Evolutionary conservation across 2,113 vertebrate species (phyloP).

Genomic region (Myotis yumanensis): DNA sequence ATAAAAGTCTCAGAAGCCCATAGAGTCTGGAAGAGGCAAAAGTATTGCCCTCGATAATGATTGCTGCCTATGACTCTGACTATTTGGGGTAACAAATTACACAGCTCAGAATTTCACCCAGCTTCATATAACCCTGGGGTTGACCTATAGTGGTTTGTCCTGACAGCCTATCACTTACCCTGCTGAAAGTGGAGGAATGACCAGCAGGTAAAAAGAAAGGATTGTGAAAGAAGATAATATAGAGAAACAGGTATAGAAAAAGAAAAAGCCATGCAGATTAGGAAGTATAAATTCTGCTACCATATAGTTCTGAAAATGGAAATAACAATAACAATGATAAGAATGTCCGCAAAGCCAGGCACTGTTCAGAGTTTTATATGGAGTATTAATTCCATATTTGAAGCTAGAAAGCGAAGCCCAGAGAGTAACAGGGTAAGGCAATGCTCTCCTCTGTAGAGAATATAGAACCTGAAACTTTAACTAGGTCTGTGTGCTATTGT

Average conservation of each 20-base stretch:
- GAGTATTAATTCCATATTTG: not conserved
- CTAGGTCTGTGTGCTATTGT: not conserved
- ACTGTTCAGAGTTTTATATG: not conserved
- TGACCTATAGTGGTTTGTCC: not conserved
- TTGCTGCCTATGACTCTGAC: not conserved
- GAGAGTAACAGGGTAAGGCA: not conserved
- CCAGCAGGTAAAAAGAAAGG: not conserved
- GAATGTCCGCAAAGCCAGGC: not conserved
- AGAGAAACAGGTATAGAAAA: not conserved
- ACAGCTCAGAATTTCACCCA: not conserved
- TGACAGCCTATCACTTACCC: not conserved
- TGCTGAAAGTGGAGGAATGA: not conserved
- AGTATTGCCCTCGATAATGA: not conserved
- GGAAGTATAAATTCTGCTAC: not conserved
- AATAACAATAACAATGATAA: not conserved
- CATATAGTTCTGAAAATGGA: not conserved
- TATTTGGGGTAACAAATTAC: not conserved
- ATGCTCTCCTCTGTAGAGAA: not conserved
- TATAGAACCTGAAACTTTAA: not conserved
- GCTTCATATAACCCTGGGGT: not conserved
- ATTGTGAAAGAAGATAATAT: not conserved
- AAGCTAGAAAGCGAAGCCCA: not conserved
- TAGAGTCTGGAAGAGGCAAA: not conserved
- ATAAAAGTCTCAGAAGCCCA: not conserved
- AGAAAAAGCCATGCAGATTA: not conserved